phyloP scores from a whole-genome alignment of 2,113 vertebrate genomes.

The Oplegnathus fasciatus region DNA sequence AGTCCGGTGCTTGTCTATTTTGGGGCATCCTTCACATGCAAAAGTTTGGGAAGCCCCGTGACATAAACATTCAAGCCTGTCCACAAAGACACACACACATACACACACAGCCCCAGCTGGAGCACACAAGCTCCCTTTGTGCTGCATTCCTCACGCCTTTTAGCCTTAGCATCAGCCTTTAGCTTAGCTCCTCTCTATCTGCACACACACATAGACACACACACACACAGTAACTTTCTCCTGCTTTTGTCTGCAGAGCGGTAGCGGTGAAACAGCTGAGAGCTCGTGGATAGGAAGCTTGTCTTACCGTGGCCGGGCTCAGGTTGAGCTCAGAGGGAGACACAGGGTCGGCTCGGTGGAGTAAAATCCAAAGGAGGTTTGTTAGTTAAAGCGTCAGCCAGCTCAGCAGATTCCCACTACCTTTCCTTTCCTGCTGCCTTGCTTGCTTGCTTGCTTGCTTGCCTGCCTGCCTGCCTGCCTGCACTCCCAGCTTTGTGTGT shows the following conservation, averaged over 20 bases:
- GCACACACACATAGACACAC: conserved; percentile 59
- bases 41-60: conserved; percentile 73
- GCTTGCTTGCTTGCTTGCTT: conserved; percentile 24
- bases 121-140: conserved; percentile 85
- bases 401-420: conserved; percentile 82
- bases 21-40: conserved; percentile 61
- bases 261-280: conserved; percentile 63
- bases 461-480: conserved; percentile 46
- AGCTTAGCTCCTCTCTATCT: conserved; percentile 76
- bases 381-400: conserved; percentile 72
- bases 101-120: conserved; percentile 74
- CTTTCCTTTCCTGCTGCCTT: conserved; percentile 36
- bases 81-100: conserved; percentile 63
- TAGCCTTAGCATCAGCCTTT: conserved; percentile 77
- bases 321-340: conserved; percentile 38
- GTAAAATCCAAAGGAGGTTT: conserved; percentile 73
- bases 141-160: conserved; percentile 80
- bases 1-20: conserved; percentile 44
- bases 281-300: conserved; percentile 40
- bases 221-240: conserved; percentile 74
- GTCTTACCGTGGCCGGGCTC: conserved; percentile 82
- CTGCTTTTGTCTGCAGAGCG: conserved; percentile 76
- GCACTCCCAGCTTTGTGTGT: conserved; percentile 81
- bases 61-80: conserved; percentile 70
- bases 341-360: conserved; percentile 42